Evolutionary conservation across 2,888 invertebrate species (phyloP), one percentile per base, ranked within the genome.

Genomic region (Megamerina dolium): DNA sequence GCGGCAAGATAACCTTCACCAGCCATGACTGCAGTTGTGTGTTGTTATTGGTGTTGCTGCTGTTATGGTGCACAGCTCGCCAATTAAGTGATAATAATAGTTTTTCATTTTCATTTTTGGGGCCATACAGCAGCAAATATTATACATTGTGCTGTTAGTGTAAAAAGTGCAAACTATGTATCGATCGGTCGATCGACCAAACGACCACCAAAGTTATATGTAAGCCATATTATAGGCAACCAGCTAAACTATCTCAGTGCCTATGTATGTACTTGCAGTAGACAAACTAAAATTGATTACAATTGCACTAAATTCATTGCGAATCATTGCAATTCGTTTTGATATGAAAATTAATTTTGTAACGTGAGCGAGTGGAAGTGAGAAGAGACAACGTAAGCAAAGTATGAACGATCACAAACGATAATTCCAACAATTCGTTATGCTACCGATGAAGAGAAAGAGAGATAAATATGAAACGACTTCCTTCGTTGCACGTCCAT

Each of bases 71-170:
- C 27, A 16, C 17, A 30, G 32, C 14, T 31, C 36, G 41, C 37
- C 45, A 41, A 45, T 45, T 45, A 45, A 45, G 37, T 37, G 45
- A 45, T 45, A 45, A 45, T 41, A 37, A 41, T 34, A 33, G 45
- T 36, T 45, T 39, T 40, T 32, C 45, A 37, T 34, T 37, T 40
- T 8, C 13, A 13, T 12, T n/a, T 30, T 30, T 30, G 8, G 5
- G 13, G 14, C 12, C 21, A 13, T 16, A 30, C 34, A n/a, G 18
- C 35, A 20, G 21, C 30, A 42, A n/a, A 10, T 16, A 18, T 4
- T 19, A 23, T 12, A 13, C 13, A 12, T 18, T 19, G 19, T 37
- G n/a, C n/a, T n/a, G n/a, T n/a, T n/a, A n/a, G n/a, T n/a, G n/a
- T n/a, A n/a, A n/a, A n/a, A n/a, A n/a, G n/a, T n/a, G n/a, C n/a